Conservation (phyloP, 1,140 invertebrate species). For the Argopecten irradians region DNA sequence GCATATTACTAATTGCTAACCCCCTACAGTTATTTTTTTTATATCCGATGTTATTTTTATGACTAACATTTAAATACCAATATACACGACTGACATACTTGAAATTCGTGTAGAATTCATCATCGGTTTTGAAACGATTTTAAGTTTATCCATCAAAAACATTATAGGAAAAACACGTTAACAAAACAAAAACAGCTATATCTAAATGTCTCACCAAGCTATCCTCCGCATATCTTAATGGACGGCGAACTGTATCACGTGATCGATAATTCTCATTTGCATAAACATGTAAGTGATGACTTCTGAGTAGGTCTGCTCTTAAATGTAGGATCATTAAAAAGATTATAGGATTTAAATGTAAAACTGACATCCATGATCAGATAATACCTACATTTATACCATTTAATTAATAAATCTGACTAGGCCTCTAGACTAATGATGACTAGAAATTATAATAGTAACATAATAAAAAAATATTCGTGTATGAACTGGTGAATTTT, state of each 20-base stretch:
- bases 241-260: background rate
- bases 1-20: background rate
- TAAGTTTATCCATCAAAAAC: background rate
- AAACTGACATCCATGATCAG: background rate
- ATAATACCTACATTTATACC: slow-evolving; percentile 1
- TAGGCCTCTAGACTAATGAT: background rate
- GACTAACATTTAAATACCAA: background rate
- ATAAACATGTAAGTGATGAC: background rate
- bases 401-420: slow-evolving; percentile 9
- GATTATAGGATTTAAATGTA: slow-evolving; percentile 12
- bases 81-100: background rate
- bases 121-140: background rate
- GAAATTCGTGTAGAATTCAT: background rate
- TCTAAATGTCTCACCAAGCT: background rate
- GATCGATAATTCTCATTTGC: background rate
- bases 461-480: background rate
- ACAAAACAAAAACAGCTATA: background rate
- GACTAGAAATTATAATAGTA: background rate
- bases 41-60: background rate
- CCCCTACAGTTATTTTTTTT: background rate
- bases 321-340: background rate
- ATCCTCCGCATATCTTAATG: background rate
- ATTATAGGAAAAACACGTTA: background rate
- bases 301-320: background rate
- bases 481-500: too few species aligned